Evolutionary conservation across 2,888 invertebrate genomes (phyloP).

Genomic region (Maniola hyperantus): DNA sequence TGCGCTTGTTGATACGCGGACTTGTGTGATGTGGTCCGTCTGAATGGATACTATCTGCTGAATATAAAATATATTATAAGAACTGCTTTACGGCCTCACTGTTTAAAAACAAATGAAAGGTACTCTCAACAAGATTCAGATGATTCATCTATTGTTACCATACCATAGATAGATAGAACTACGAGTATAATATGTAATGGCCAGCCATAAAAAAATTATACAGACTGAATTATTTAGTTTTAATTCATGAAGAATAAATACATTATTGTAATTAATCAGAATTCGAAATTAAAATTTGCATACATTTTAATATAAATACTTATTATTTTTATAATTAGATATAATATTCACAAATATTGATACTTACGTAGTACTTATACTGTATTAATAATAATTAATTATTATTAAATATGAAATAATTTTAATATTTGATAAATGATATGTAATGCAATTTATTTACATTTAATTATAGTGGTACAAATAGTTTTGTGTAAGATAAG

Average conservation of each 20-base stretch:
- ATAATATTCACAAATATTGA: not conserved
- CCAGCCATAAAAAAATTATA: no score
- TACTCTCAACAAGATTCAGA: no score
- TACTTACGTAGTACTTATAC: not conserved
- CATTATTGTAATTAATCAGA: not conserved
- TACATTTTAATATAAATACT: not conserved
- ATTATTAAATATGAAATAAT: slow-evolving; percentile 8
- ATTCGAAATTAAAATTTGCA: not conserved
- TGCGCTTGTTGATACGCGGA: no score
- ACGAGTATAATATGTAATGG: no score
- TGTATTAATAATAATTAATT: not conserved
- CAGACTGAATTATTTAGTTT: no score
- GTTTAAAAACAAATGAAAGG: no score
- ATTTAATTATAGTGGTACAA: not conserved
- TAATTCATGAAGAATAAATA: not conserved
- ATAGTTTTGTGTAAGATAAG: slow-evolving; percentile 9
- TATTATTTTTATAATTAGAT: not conserved
- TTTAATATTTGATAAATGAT: not conserved
- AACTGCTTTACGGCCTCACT: no score
- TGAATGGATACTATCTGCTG: no score
- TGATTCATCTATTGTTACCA: no score
- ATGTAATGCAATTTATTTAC: not conserved
- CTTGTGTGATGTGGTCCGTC: no score
- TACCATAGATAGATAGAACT: no score
- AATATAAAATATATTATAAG: no score